Evolutionary conservation across 2,113 vertebrate species (phyloP), one percentile per base, ranked within the genome.

Genomic region (Lontra canadensis): DNA sequence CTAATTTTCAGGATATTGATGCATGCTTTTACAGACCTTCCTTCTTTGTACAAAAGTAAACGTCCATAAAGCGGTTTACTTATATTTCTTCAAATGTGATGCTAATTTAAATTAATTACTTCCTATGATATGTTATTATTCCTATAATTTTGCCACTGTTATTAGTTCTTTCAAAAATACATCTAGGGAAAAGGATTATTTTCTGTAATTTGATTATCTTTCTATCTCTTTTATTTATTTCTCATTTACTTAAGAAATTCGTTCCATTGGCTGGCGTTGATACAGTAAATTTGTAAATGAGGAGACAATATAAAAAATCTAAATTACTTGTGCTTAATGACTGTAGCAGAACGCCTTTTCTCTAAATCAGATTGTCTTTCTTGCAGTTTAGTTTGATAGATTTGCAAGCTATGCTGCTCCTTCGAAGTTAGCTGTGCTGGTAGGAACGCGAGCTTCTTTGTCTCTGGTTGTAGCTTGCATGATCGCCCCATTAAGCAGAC

Each of bases 401-500:
- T 99, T 98, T 99, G 98, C 98, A 98, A 99, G 98, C 99, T 98
- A 98, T 98, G 98, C 98, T 98, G 98, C 98, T 98, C 98, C 98
- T 96, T 98, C 88, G 97, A 99, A 99, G 99, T 99, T 99, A 98
- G 98, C 98, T 98, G 98, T 81, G 97, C 98, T 99, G 99, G 98
- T 99, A 99, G 99, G 98, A 99, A 99, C 93, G 98, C 98, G 98
- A 98, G 99, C 99, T 97, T 96, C 99, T 99, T 99, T 99, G 99
- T 99, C 99, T 99, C 99, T 99, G 98, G 98, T 98, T 99, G 99
- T 99, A 99, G 99, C 99, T 99, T 99, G 99, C 99, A 99, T 99
- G 99, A 99, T 99, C 99, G 99, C 99, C 99, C 99, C 99, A 99
- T 99, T 99, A 99, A 99, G 99, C 99, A 99, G 99, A 99, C 99